Conservation (phyloP, 2,888 invertebrate genomes). For the Callimorpha dominula region DNA sequence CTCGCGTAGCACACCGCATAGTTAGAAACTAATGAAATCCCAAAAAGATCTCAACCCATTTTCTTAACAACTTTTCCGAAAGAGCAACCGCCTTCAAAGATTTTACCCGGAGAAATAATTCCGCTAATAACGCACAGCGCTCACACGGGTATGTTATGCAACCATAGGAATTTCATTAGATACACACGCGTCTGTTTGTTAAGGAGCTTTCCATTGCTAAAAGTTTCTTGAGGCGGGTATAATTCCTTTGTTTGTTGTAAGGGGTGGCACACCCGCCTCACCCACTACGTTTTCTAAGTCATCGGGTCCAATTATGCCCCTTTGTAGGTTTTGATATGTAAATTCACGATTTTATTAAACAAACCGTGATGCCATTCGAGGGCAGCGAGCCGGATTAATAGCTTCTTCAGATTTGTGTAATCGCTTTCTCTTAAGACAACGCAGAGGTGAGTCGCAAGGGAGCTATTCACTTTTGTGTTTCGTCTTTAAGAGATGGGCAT, state of each 20-base stretch:
- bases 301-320: constrained; percentile 87
- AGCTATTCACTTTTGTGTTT: constrained; percentile 70
- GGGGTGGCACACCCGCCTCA: constrained; percentile 78
- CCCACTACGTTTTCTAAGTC: constrained; percentile 87
- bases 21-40: constrained; percentile 86
- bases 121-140: constrained; percentile 83
- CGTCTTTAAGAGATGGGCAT: constrained; percentile 47
- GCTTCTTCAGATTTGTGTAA: constrained; percentile 87
- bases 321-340: constrained; percentile 88
- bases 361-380: constrained; percentile 86
- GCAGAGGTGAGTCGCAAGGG: constrained; percentile 76
- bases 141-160: constrained; percentile 85
- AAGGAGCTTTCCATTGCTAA: constrained; percentile 87
- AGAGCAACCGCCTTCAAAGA: constrained; percentile 87
- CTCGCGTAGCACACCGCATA: constrained; percentile 83
- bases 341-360: constrained; percentile 87
- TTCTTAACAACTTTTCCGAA: constrained; percentile 86
- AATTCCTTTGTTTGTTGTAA: constrained; percentile 86
- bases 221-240: constrained; percentile 87
- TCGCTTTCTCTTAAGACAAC: constrained; percentile 86
- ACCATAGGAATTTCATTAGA: constrained; percentile 87
- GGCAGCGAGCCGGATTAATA: constrained; percentile 86
- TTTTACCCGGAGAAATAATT: constrained; percentile 84
- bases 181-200: constrained; percentile 87
- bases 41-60: constrained; percentile 86